Percentiles rank a stretch among this genome's conserved stretches.
These are phyloP conservation scores for Cantharis lateralis DNA, from an alignment of 2,888 invertebrate genomes.

Conservation along the genomic window DNA sequence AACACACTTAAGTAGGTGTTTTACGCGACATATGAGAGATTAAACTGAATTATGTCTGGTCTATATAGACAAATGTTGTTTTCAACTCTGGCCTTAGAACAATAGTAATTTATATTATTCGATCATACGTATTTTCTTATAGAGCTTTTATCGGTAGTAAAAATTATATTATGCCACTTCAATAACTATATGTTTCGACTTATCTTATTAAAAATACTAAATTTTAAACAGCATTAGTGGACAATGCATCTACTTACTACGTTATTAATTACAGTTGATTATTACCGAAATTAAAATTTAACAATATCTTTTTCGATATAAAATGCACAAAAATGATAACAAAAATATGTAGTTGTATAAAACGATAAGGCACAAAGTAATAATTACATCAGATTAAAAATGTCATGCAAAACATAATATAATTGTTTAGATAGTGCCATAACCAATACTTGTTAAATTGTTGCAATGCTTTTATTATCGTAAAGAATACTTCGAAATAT, in stretches of 20 bases:
- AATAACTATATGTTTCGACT: not conserved
- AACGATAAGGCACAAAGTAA: not conserved
- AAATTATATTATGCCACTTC: not conserved
- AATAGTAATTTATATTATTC: not conserved
- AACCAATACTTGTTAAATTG: not conserved
- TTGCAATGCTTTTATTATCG: not conserved
- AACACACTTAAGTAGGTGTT: slow-evolving; percentile 30
- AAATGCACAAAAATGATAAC: not conserved
- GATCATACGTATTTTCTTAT: not conserved
- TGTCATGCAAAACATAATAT: not conserved
- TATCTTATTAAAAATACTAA: not conserved
- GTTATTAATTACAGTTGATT: not conserved
- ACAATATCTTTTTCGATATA: not conserved
- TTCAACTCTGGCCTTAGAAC: slow-evolving; percentile 4
- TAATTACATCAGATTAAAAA: not conserved
- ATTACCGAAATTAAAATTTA: not conserved
- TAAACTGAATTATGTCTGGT: slow-evolving; percentile 6
- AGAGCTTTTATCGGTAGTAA: not conserved
- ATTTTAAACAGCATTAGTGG: not conserved
- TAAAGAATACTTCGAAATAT: not conserved
- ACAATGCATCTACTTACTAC: too few relatives aligned
- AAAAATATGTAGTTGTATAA: not conserved
- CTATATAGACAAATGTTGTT: slow-evolving; percentile 19
- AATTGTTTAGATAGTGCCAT: not conserved
- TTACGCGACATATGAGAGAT: slow-evolving; percentile 32